Evolutionary conservation across 1,140 invertebrate genomes (phyloP), one percentile per base, ranked within the genome.

Genomic region (Diorhabda sublineata): DNA sequence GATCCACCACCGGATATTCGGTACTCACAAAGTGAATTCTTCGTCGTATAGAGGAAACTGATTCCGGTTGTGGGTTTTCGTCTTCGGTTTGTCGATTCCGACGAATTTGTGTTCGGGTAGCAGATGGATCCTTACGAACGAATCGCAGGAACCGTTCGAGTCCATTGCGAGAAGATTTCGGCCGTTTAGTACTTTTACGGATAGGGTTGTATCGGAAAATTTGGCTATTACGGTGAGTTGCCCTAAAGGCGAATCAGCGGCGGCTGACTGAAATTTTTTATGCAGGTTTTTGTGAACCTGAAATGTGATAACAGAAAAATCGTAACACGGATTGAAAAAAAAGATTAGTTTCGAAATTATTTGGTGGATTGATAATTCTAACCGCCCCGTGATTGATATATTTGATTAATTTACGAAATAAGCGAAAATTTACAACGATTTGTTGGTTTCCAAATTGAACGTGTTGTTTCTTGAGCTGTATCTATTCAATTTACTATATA

Each of bases 21-120:
- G 9, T 52, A 69, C 92, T 91, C 85, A 98, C 96, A 98, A 91
- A 77, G 89, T 87, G 83, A 98, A 98, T 70, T 88, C 90, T 84
- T 99, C 96, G 74, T 98, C 96, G 81, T 94, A 98, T 6, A 97
- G 81, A 0, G 97, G 96, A 82, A 96, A 97, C 11, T 96, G 83
- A 52, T 91, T 97, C 84, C 96, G 96, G 81, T 95, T 95, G 59
- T 97, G 91, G 8, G 94, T 92, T 79, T 93, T 91, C 2, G 96
- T 98, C 82, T 94, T 95, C 4, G 90, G 89, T 70, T 86, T 84
- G 4, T 87, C 83, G 42, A 87, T 82, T 59, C 88, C 88, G 26
- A 85, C 83, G 81, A 98, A 98, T 69, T 91, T 87, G 72, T 95
- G 91, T 75, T 92, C 90, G 0, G 97, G 97, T 52, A 95, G 82